Conservation (phyloP, 2,888 invertebrate species). For the Norana najaformis region DNA sequence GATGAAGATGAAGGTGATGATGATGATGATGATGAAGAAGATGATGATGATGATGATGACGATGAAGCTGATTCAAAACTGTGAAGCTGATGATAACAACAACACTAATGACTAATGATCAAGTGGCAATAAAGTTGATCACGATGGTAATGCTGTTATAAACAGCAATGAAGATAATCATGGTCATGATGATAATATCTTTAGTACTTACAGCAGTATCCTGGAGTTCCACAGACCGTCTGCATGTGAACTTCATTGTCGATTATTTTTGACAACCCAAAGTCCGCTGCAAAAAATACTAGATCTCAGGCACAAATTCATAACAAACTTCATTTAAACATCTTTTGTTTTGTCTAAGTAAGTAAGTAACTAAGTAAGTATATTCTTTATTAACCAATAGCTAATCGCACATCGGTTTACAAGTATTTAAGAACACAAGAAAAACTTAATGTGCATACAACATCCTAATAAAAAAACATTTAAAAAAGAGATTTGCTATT, state of each 20-base stretch:
- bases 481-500: too few species aligned
- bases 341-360: too few species aligned
- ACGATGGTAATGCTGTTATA: neutral
- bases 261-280: constrained; percentile 65
- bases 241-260: constrained; percentile 59
- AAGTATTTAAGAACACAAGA: too few species aligned
- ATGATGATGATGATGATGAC: neutral
- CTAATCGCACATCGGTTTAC: too few species aligned
- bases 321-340: neutral
- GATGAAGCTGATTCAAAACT: neutral
- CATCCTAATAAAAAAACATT: too few species aligned
- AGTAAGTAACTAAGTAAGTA: too few species aligned
- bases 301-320: too few species aligned
- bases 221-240: constrained; percentile 65
- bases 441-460: too few species aligned
- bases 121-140: neutral
- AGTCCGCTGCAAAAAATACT: constrained; percentile 60
- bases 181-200: neutral
- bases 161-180: neutral
- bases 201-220: constrained; percentile 62
- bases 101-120: neutral
- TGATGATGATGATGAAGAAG: neutral
- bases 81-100: neutral
- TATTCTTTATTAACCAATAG: too few species aligned
- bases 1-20: too few species aligned